phyloP scores from a whole-genome alignment of 2,797 vertebrate genomes.

The Gobio occitaniae region DNA sequence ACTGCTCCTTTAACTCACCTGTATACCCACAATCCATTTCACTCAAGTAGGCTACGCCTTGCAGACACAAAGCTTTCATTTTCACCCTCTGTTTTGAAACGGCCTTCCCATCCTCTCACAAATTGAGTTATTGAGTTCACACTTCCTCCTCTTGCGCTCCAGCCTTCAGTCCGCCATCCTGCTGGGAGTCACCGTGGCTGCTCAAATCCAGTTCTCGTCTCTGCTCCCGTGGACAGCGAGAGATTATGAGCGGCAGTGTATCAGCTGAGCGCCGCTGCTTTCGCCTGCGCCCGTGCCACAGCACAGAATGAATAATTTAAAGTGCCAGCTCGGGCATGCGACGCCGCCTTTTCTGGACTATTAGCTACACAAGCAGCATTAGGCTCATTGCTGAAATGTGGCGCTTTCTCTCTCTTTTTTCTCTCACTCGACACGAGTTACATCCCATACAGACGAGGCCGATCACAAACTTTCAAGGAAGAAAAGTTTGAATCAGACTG shows the following conservation, averaged over 20 bases:
- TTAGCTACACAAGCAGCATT: slow-evolving; percentile 81
- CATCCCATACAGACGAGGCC: slow-evolving; percentile 6
- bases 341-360: slow-evolving; percentile 77
- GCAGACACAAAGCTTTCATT: slow-evolving; percentile 7
- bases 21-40: slow-evolving; percentile 21
- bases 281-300: slow-evolving; percentile 66
- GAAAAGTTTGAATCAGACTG: slow-evolving; percentile 7
- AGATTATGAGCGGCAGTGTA: slow-evolving; percentile 67
- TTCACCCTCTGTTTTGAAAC: slow-evolving; percentile 20
- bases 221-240: slow-evolving; percentile 56
- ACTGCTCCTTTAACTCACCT: slow-evolving; percentile 2
- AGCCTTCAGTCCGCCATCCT: slow-evolving; percentile 13
- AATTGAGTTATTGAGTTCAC: slow-evolving; percentile 50
- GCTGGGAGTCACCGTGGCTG: slow-evolving; percentile 57
- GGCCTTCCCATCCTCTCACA: slow-evolving; percentile 3
- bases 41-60: background rate
- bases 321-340: slow-evolving; percentile 64
- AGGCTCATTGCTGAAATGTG: slow-evolving; percentile 73
- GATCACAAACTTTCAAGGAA: slow-evolving; percentile 28
- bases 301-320: slow-evolving; percentile 74
- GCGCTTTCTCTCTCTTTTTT: slow-evolving; percentile 10
- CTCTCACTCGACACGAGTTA: slow-evolving; percentile 17
- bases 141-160: slow-evolving; percentile 59
- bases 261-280: slow-evolving; percentile 58
- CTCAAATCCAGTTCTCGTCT: slow-evolving; percentile 56